Evolutionary conservation across 2,888 invertebrate species (phyloP).

Genomic region (Stenichneumon culpator): DNA sequence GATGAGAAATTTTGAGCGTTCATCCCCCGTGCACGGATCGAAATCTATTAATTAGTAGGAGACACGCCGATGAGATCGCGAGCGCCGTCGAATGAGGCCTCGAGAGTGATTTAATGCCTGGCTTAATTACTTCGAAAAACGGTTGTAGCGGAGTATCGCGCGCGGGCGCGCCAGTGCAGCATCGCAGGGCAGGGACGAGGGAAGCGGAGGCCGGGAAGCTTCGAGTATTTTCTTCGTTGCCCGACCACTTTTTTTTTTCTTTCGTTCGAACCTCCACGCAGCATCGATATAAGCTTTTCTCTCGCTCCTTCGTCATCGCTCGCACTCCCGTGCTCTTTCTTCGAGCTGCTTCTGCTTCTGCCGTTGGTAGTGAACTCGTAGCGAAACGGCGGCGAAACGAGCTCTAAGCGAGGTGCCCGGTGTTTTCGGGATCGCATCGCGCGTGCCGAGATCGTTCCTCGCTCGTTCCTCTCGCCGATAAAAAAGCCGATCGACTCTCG

Average conservation of each 20-base stretch:
- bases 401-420: conserved; percentile 46
- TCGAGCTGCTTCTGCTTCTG: conserved; percentile 39
- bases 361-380: conserved; percentile 57
- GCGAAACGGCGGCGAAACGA: conserved; percentile 53
- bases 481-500: conserved; percentile 61
- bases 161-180: conserved; percentile 30
- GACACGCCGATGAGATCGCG: conserved; percentile 75
- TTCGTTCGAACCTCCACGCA: conserved; percentile 39
- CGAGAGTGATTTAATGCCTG: conserved; percentile 80
- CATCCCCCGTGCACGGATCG: conserved; percentile 69
- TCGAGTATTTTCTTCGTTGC: conserved; percentile 64
- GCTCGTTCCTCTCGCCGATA: conserved; percentile 52
- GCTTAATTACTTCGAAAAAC: conserved; percentile 81
- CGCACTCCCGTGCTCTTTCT: conserved; percentile 19
- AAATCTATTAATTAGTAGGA: conserved; percentile 79
- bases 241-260: conserved; percentile 53
- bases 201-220: conserved; percentile 56
- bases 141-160: conserved; percentile 69
- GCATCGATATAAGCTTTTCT: conserved; percentile 58
- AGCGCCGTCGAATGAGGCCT: conserved; percentile 66
- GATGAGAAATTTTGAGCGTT: conserved; percentile 64
- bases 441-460: conserved; percentile 67
- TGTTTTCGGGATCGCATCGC: conserved; percentile 70
- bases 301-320: conserved; percentile 33
- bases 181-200: conserved; percentile 54